Evolutionary conservation across 2,888 invertebrate genomes (phyloP).

Genomic region (Clanis bilineata): DNA sequence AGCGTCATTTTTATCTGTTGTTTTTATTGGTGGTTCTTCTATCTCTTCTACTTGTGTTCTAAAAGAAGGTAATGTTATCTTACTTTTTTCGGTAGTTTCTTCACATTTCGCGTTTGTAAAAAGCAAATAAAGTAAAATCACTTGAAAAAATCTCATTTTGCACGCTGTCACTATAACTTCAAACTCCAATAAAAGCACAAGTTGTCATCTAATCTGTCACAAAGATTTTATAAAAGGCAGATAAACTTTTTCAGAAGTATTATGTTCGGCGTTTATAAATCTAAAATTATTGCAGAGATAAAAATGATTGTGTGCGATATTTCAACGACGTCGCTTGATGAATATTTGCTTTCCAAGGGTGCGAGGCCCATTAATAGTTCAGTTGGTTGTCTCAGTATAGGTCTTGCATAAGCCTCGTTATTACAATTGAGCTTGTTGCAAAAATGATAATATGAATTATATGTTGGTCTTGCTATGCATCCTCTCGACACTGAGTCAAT

Average conservation of each 20-base stretch:
- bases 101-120: conserved; percentile 20
- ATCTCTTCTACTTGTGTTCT: conserved; percentile 52
- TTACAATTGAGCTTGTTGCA: conserved; percentile 54
- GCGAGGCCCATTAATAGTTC: background rate
- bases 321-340: background rate
- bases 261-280: background rate
- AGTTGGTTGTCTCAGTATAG: conserved; percentile 18
- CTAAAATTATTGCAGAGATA: background rate
- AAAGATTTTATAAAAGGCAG: background rate
- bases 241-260: background rate
- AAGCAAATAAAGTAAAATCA: conserved; percentile 23
- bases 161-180: conserved; percentile 25
- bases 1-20: conserved; percentile 34
- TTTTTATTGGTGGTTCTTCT: conserved; percentile 34
- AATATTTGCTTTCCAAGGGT: background rate
- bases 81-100: conserved; percentile 34
- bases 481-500: conserved; percentile 53
- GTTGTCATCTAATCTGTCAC: background rate
- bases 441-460: conserved; percentile 51
- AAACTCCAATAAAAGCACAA: background rate
- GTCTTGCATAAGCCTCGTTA: conserved; percentile 27
- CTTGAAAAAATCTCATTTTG: conserved; percentile 28
- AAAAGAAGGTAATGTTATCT: conserved; percentile 49
- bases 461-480: conserved; percentile 49
- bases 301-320: background rate